phyloP scores from a whole-genome alignment of 30 jellyfish, hydroid and myxozoan genomes.

The Mastigias papua region DNA sequence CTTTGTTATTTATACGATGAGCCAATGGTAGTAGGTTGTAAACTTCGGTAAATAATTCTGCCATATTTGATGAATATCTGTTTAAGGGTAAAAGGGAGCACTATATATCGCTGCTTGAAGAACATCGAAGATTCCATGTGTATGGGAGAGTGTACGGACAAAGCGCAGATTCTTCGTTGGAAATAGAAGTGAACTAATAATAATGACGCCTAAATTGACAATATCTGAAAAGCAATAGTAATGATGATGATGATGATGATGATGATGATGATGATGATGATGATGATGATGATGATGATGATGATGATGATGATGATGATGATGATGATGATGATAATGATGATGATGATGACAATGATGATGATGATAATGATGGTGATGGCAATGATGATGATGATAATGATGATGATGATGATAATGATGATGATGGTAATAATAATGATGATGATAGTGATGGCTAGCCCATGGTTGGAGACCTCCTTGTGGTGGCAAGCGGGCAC shows the following conservation, averaged over 20 bases:
- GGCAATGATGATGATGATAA: background rate
- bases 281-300: background rate
- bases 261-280: background rate
- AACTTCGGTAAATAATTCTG: slow-evolving; percentile 95
- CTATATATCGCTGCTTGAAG: too few relatives aligned
- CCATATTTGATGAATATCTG: slow-evolving; percentile 92
- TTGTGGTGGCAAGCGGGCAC: too few relatives aligned
- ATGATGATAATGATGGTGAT: background rate
- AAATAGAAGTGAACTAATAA: too few relatives aligned
- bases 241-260: background rate
- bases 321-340: background rate
- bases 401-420: background rate
- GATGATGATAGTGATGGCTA: background rate
- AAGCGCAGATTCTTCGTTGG: too few relatives aligned
- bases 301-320: background rate
- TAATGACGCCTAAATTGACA: too few relatives aligned
- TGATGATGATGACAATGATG: background rate
- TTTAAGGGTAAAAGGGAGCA: too few relatives aligned
- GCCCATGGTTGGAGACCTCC: too few relatives aligned
- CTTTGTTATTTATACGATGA: slow-evolving; percentile 83
- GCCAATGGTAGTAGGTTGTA: slow-evolving; percentile 94
- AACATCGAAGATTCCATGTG: too few relatives aligned
- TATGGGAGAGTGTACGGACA: too few relatives aligned
- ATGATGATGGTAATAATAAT: background rate
- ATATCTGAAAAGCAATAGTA: too few relatives aligned